A percentile compares a stretch with the other conserved stretches of the same genome.
phyloP scores from a whole-genome alignment of 2,888 invertebrate genomes.

The Pyrocoelia pectoralis region DNA sequence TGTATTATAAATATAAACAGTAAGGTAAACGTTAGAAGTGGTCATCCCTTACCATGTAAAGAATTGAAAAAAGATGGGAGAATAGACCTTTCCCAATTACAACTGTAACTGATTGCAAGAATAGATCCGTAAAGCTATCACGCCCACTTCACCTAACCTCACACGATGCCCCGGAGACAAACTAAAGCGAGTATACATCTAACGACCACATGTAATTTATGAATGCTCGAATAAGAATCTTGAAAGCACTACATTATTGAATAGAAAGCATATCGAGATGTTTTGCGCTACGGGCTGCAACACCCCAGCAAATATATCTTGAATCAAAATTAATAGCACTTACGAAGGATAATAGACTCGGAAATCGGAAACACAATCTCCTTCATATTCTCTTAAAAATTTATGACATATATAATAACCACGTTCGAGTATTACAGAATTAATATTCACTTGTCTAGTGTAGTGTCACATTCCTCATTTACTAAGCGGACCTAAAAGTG shows the following conservation, averaged over 20 bases:
- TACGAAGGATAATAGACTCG: too few species aligned
- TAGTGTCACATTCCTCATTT: slow-evolving; percentile 1
- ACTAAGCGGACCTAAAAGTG: not conserved
- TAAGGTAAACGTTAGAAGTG: slow-evolving; percentile 21
- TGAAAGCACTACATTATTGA: slow-evolving; percentile 32
- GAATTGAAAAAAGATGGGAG: slow-evolving; percentile 33
- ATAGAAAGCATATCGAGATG: slow-evolving; percentile 25
- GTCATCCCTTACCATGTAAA: slow-evolving; percentile 6
- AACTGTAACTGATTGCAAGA: slow-evolving; percentile 43
- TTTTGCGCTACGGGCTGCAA: not conserved
- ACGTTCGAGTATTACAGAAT: not conserved
- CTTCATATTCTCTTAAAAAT: too few species aligned
- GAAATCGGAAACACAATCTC: too few species aligned
- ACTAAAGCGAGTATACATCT: slow-evolving; percentile 37
- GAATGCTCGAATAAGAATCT: slow-evolving; percentile 30
- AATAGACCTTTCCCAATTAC: slow-evolving; percentile 37
- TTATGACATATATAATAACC: too few species aligned
- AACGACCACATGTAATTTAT: slow-evolving; percentile 44
- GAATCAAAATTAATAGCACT: too few species aligned
- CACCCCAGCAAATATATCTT: too few species aligned
- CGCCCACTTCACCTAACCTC: slow-evolving; percentile 48
- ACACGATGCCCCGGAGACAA: slow-evolving; percentile 44
- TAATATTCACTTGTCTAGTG: slow-evolving; percentile 4
- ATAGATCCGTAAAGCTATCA: slow-evolving; percentile 47
- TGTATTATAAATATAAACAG: not conserved